These are phyloP conservation scores for Adrianichthys oophorus DNA, from an alignment of 2,797 vertebrate genomes.

Conservation along the genomic window DNA sequence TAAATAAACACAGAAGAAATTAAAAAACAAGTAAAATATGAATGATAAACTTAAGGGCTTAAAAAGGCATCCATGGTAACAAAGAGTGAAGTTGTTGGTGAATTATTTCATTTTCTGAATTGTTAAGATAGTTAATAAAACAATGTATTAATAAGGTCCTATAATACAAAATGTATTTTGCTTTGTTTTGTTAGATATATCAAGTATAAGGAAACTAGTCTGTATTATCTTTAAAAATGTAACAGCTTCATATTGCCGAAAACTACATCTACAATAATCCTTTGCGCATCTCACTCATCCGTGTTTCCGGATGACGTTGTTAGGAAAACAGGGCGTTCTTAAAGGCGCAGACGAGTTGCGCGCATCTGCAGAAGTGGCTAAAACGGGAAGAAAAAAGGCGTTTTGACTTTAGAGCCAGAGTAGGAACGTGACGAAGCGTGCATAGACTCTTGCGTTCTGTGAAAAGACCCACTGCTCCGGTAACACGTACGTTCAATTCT, in stretches of 20 bases:
- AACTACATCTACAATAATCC: conserved; percentile 73
- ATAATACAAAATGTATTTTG: no score
- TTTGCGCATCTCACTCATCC: conserved; percentile 47
- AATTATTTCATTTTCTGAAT: no score
- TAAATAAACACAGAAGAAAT: no score
- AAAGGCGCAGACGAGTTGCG: conserved; percentile 56
- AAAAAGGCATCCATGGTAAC: no score
- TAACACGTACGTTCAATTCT: conserved; percentile 12
- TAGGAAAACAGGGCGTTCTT: conserved; percentile 52
- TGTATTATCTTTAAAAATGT: no score
- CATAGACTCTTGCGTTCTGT: conserved; percentile 11
- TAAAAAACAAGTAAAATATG: no score
- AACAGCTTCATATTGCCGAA: neutral
- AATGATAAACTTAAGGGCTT: no score
- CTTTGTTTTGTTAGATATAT: no score
- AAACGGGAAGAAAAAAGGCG: conserved; percentile 15
- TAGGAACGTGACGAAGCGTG: conserved; percentile 13
- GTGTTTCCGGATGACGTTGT: conserved; percentile 68
- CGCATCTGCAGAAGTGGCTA: conserved; percentile 14
- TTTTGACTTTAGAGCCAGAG: conserved; percentile 23
- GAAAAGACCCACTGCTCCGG: conserved; percentile 15
- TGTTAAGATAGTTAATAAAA: no score
- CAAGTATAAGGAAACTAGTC: no score
- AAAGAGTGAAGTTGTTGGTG: no score
- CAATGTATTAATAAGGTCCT: no score